A percentile compares a stretch with the other conserved stretches of the same genome.
These are phyloP conservation scores for Arctopsyche grandis DNA, from an alignment of 1,140 invertebrate genomes.

Conservation along the genomic window DNA sequence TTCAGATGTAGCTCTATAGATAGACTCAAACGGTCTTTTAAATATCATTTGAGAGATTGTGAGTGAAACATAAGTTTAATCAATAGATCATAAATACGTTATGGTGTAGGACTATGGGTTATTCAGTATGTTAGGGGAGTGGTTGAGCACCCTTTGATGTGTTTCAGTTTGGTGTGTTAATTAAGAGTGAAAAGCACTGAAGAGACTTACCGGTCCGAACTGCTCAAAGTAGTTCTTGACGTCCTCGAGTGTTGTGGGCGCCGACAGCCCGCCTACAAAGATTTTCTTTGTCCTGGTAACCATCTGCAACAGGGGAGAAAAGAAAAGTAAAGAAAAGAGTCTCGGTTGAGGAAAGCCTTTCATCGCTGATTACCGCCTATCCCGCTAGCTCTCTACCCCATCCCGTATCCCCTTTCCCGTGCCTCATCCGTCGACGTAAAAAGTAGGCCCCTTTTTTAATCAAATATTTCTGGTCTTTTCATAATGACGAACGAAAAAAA, in stretches of 20 bases:
- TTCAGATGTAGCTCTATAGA: too few species aligned
- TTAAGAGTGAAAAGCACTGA: slow-evolving; percentile 8
- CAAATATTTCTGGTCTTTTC: slow-evolving; percentile 28
- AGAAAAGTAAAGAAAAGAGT: slow-evolving; percentile 31
- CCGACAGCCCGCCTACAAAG: slow-evolving; percentile 99
- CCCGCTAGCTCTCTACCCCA: neutral
- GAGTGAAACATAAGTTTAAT: too few species aligned
- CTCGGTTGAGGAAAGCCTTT: slow-evolving; percentile 17
- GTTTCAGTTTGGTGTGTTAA: slow-evolving; percentile 10
- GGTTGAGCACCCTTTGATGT: neutral
- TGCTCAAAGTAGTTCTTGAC: slow-evolving; percentile 99
- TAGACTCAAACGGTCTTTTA: too few species aligned
- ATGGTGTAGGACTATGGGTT: too few species aligned
- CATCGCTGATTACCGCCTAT: slow-evolving; percentile 27
- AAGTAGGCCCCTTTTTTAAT: slow-evolving; percentile 16
- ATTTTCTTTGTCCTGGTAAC: slow-evolving; percentile 99
- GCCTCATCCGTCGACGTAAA: neutral
- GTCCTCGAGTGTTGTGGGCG: slow-evolving; percentile 98
- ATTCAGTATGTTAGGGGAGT: too few species aligned
- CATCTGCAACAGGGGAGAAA: slow-evolving; percentile 82
- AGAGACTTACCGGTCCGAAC: slow-evolving; percentile 95
- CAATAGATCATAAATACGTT: too few species aligned
- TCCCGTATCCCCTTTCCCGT: neutral
- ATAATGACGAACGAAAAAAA: slow-evolving; percentile 15
- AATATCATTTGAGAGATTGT: too few species aligned